Percentiles rank a stretch among this genome's conserved stretches.
Conservation (phyloP, 2,113 vertebrate species). For the Coturnix japonica region DNA sequence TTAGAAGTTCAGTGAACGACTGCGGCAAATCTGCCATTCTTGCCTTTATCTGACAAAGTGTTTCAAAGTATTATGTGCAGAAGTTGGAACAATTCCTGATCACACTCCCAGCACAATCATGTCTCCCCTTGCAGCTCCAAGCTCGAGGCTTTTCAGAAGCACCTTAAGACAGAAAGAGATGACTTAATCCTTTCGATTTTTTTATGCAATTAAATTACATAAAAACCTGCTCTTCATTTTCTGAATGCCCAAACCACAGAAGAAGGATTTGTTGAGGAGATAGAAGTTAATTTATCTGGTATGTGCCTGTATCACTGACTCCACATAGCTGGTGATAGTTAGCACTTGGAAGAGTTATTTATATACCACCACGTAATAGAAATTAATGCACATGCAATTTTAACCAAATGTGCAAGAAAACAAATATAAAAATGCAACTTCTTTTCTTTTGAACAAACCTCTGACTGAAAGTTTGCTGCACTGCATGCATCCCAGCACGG, state of each 20-base stretch:
- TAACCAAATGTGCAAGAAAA: not conserved
- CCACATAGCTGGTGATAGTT: not conserved
- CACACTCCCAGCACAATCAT: not conserved
- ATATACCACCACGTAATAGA: not conserved
- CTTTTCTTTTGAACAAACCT: not conserved
- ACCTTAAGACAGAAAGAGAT: not conserved
- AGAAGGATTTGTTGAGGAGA: not conserved
- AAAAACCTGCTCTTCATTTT: not conserved
- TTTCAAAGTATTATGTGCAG: not conserved
- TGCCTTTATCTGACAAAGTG: not conserved
- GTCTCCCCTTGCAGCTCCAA: not conserved
- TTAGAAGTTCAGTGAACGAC: not conserved
- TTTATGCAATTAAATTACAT: not conserved
- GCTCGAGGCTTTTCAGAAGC: not conserved
- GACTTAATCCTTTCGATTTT: not conserved
- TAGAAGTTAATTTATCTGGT: not conserved
- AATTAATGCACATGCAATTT: not conserved
- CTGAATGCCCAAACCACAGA: not conserved
- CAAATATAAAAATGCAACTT: not conserved
- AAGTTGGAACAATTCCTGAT: conserved; percentile 7
- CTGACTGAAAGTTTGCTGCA: not conserved
- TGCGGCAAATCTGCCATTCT: not conserved
- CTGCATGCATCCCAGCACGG: not conserved
- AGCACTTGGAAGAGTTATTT: conserved; percentile 5
- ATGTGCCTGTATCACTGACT: not conserved